Evolutionary conservation across 2,113 vertebrate species (phyloP).

Genomic region (Climacteris rufus): DNA sequence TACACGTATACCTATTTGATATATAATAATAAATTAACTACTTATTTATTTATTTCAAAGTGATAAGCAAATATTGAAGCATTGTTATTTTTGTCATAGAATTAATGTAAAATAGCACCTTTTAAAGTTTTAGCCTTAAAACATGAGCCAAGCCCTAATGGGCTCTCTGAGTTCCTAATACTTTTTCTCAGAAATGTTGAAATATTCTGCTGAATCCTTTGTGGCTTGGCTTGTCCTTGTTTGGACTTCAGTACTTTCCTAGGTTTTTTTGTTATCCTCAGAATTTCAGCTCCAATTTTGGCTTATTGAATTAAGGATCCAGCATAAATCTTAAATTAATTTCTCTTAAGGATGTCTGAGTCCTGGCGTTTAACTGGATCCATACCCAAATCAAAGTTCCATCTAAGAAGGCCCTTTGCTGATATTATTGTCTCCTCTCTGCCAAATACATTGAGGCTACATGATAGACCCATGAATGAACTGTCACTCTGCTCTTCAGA

Average conservation of each 20-base stretch:
- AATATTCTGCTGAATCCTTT: neutral
- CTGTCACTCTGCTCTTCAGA: neutral
- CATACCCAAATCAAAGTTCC: neutral
- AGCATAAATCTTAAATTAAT: neutral
- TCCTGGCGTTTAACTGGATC: neutral
- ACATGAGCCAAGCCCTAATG: neutral
- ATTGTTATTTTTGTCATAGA: neutral
- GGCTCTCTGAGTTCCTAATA: neutral
- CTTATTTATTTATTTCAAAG: neutral
- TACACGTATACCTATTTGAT: neutral
- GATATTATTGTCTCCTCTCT: no score
- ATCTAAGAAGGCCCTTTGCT: neutral
- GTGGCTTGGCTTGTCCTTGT: neutral
- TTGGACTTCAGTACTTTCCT: neutral
- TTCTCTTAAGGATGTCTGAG: neutral
- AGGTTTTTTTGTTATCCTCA: neutral
- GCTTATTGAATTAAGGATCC: neutral
- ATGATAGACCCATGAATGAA: neutral
- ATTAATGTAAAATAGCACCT: neutral
- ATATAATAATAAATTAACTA: neutral
- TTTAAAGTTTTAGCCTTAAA: neutral
- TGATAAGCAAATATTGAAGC: neutral
- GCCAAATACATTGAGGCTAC: neutral
- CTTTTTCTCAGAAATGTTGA: neutral
- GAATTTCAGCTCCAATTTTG: neutral